phyloP scores from a whole-genome alignment of 1,140 invertebrate genomes.

The Drosophila rufa region DNA sequence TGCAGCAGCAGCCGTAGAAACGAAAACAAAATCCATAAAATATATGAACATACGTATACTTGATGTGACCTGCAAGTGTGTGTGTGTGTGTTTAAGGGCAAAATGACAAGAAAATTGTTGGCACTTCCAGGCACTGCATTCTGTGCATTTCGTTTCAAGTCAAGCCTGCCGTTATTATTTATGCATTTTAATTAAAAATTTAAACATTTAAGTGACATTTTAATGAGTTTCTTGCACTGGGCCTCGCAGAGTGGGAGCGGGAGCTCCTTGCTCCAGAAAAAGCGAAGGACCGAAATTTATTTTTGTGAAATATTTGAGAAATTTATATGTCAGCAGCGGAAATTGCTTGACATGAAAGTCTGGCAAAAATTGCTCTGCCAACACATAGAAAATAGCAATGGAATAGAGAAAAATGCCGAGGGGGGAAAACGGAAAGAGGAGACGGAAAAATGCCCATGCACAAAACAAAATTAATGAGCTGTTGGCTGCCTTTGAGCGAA shows the following conservation, averaged over 20 bases:
- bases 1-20: conserved; percentile 47
- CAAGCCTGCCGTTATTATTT: conserved; percentile 66
- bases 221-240: conserved; percentile 67
- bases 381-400: conserved; percentile 46
- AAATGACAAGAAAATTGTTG: conserved; percentile 33
- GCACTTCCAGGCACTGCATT: conserved; percentile 54
- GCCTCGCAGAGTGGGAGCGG: neutral
- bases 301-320: conserved; percentile 57
- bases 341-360: conserved; percentile 63
- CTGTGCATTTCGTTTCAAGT: conserved; percentile 45
- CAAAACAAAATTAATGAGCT: conserved; percentile 77
- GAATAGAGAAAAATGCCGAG: conserved; percentile 10
- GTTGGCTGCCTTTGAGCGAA: conserved; percentile 66
- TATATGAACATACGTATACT: conserved; percentile 10
- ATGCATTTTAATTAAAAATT: conserved; percentile 82
- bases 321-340: conserved; percentile 54
- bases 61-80: conserved; percentile 10
- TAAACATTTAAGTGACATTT: conserved; percentile 76
- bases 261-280: conserved; percentile 26
- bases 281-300: conserved; percentile 46
- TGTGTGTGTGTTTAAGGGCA: conserved; percentile 19
- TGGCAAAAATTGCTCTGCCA: conserved; percentile 47
- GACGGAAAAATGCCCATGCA: conserved; percentile 43
- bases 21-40: conserved; percentile 54
- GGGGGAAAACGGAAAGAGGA: conserved; percentile 12